Conservation (phyloP, 2,113 vertebrate species). For the Actenoides lindsayi region DNA sequence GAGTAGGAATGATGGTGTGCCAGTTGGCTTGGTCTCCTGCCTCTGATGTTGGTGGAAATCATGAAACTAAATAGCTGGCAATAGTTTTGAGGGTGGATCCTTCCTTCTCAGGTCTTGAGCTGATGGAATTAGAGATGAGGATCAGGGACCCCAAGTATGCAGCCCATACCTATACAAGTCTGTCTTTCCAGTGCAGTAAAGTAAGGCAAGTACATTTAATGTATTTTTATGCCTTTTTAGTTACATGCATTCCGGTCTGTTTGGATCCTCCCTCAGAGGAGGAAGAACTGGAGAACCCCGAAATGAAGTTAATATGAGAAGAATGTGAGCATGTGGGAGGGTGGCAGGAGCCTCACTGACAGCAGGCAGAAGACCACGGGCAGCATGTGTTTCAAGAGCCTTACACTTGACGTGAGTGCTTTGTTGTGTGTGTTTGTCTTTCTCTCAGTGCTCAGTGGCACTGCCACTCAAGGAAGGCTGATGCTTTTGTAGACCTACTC, state of each 20-base stretch:
- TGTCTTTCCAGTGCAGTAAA: neutral
- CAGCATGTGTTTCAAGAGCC: neutral
- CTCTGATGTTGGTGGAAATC: neutral
- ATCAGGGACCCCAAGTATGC: neutral
- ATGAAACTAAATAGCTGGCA: neutral
- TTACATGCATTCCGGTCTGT: neutral
- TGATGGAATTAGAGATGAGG: neutral
- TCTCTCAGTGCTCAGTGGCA: neutral
- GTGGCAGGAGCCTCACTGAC: neutral
- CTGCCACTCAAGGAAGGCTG: neutral
- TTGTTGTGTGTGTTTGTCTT: neutral
- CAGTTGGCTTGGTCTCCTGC: neutral
- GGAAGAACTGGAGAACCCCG: neutral
- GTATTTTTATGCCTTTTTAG: neutral
- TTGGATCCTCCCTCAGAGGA: neutral
- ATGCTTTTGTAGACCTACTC: neutral
- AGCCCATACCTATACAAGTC: neutral
- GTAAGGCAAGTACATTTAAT: neutral
- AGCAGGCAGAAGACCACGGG: fast-evolving
- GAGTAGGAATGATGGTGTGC: neutral
- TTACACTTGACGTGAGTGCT: neutral
- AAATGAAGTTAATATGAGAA: neutral
- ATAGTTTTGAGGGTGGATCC: neutral
- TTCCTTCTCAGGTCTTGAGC: neutral
- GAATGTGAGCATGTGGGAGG: neutral